Evolutionary conservation across 1,140 invertebrate species (phyloP).

Genomic region (Drosophila murphyi): DNA sequence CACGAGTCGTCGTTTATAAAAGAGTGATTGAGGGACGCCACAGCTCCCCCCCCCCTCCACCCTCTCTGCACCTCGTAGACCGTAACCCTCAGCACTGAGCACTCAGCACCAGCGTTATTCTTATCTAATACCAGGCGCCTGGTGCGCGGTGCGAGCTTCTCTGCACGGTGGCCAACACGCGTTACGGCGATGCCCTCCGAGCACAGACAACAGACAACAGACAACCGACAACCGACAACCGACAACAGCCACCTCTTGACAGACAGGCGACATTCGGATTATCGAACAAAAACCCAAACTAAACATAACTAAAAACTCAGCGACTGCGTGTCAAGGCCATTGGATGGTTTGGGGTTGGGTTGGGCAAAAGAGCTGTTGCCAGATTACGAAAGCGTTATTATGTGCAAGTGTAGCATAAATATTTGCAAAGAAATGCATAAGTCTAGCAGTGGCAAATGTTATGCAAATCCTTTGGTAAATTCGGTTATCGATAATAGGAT

Average conservation of each 20-base stretch:
- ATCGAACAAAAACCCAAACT: constrained; percentile 24
- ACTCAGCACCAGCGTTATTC: background rate
- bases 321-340: constrained; percentile 37
- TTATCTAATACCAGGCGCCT: constrained; percentile 34
- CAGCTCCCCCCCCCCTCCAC: constrained; percentile 7
- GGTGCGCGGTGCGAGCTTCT: background rate
- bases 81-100: too few species aligned
- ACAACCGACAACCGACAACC: too few species aligned
- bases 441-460: background rate
- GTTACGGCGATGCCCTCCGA: constrained; percentile 14
- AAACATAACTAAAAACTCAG: constrained; percentile 30
- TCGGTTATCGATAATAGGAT: background rate
- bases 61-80: background rate
- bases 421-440: background rate
- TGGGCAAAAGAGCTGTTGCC: background rate
- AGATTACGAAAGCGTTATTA: constrained; percentile 4
- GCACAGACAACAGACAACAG: background rate
- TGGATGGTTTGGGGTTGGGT: background rate
- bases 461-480: background rate
- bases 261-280: constrained; percentile 27
- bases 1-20: constrained; percentile 17
- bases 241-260: constrained; percentile 1
- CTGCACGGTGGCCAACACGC: background rate
- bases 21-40: constrained; percentile 19
- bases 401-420: background rate